Evolutionary conservation across 2,797 vertebrate species (phyloP).

Genomic region (Pseudocheirus occidentalis): DNA sequence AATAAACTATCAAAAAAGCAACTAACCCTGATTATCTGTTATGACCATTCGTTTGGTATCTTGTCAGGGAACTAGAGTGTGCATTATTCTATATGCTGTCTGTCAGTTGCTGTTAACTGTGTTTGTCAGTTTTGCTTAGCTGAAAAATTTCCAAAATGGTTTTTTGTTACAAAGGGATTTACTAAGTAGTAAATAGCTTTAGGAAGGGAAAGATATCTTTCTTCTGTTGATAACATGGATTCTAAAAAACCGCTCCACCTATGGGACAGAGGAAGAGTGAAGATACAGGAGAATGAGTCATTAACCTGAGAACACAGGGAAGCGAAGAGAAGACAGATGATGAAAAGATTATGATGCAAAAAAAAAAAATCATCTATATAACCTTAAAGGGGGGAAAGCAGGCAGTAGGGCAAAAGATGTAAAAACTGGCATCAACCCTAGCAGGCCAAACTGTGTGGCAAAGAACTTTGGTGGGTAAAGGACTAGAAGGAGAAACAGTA

Average conservation of each 20-base stretch:
- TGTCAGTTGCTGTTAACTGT: neutral
- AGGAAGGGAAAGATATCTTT: neutral
- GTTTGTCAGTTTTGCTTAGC: neutral
- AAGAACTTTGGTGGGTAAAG: neutral
- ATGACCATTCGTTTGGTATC: neutral
- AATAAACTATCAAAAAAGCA: neutral
- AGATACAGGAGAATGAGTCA: neutral
- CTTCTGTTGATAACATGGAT: neutral
- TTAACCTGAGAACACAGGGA: neutral
- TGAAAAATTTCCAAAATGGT: neutral
- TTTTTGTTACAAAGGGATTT: neutral
- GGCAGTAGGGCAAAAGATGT: neutral
- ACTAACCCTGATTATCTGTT: neutral
- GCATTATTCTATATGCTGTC: neutral
- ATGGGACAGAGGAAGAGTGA: neutral
- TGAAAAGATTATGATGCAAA: neutral
- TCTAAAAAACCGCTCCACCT: neutral
- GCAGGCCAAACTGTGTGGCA: neutral
- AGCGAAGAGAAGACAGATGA: neutral
- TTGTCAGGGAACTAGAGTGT: neutral
- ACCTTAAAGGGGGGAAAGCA: neutral
- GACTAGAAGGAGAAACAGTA: neutral
- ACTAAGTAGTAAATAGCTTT: neutral
- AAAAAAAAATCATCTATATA: neutral
- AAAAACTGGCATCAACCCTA: neutral